Evolutionary conservation across 2,113 vertebrate species (phyloP).

Genomic region (Caretta caretta): DNA sequence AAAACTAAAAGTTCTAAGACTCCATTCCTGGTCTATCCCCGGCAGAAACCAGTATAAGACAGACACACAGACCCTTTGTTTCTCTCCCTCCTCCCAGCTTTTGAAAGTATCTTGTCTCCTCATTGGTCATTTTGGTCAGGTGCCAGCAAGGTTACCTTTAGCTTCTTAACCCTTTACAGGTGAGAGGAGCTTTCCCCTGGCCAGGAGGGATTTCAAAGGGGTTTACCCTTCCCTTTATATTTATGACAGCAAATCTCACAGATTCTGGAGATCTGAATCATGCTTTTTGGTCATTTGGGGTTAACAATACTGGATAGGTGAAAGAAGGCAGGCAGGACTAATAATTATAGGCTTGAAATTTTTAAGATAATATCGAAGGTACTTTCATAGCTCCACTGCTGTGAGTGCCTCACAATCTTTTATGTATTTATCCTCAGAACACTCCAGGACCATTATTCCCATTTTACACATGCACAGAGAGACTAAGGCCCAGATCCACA

Average conservation of each 20-base stretch:
- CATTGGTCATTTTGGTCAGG: too few species aligned
- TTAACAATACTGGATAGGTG: background rate
- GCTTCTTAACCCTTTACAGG: too few species aligned
- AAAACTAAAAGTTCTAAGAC: too few species aligned
- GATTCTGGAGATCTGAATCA: background rate
- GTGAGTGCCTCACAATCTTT: background rate
- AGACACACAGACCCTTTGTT: too few species aligned
- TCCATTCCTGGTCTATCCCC: too few species aligned
- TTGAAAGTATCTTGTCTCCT: too few species aligned
- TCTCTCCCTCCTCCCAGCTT: too few species aligned
- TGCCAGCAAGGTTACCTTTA: too few species aligned
- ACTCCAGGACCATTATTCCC: background rate
- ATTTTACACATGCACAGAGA: background rate
- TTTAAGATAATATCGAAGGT: background rate
- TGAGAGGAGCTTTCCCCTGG: too few species aligned
- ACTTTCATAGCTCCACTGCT: background rate
- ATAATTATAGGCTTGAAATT: background rate
- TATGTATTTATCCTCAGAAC: background rate
- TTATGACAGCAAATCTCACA: background rate
- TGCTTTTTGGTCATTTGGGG: background rate
- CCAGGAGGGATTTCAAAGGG: too few species aligned
- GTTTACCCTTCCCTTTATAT: too few species aligned
- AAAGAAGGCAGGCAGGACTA: background rate
- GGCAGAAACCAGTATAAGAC: too few species aligned
- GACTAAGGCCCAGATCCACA: background rate